phyloP scores from a whole-genome alignment of 2,888 invertebrate genomes.

The Suillia variegata region DNA sequence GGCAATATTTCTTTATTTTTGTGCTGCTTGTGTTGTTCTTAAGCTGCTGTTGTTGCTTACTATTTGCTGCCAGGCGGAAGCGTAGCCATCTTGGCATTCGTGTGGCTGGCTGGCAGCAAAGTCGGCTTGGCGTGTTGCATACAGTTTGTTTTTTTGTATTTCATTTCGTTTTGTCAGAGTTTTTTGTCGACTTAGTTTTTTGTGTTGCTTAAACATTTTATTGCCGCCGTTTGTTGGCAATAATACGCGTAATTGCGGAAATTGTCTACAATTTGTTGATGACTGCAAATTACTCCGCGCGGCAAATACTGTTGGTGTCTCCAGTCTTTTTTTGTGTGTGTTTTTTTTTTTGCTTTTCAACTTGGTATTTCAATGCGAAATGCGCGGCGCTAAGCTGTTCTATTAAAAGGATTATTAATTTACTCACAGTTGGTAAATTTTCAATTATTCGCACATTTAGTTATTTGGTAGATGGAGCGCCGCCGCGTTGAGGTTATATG shows the following conservation, averaged over 20 bases:
- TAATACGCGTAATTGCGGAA: slow-evolving; percentile 10
- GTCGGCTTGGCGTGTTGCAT: not conserved
- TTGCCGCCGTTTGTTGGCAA: slow-evolving; percentile 2
- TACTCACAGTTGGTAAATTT: slow-evolving; percentile 24
- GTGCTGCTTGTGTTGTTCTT: not conserved
- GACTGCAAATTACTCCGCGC: slow-evolving; percentile 7
- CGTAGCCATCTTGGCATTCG: not conserved
- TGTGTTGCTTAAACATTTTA: not conserved
- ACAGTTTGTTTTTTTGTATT: not conserved
- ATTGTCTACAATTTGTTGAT: slow-evolving; percentile 8
- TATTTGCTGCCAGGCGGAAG: not conserved
- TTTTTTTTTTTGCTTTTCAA: no score
- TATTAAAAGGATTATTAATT: slow-evolving; percentile 26
- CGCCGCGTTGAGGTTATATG: no score
- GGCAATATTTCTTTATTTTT: not conserved
- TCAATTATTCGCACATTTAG: slow-evolving; percentile 17
- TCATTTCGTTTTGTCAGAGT: not conserved
- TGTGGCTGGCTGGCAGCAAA: no score
- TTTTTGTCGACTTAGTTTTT: not conserved
- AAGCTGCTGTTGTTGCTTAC: not conserved
- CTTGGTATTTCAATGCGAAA: not conserved
- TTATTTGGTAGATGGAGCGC: no score
- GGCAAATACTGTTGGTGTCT: not conserved
- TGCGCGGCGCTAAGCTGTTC: slow-evolving; percentile 2
- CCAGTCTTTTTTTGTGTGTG: no score